Evolutionary conservation across 2,113 vertebrate genomes (phyloP), one percentile per base, ranked within the genome.

Genomic region (Oenanthe oenanthe): DNA sequence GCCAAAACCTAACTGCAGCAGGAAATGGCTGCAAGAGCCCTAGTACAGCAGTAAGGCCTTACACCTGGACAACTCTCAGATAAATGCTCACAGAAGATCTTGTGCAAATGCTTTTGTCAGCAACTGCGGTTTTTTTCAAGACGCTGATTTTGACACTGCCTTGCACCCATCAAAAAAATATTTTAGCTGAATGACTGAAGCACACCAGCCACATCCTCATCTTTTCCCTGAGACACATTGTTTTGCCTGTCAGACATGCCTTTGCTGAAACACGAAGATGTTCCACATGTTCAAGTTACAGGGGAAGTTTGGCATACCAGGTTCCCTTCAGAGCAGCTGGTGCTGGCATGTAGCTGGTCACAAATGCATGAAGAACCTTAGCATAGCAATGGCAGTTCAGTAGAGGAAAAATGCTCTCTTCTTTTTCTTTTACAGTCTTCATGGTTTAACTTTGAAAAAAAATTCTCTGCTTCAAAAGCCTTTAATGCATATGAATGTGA

Each of bases 261-360:
- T 74, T n/a, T 82, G 61, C 72, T 81, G 83, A 94, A 80, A 76
- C 19, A 34, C 17, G 48, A 90, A 60, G 57, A 85, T 38, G 66
- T 92, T 89, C 76, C 48, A 57, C 31, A 32, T 74, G 77, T 93
- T 85, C 80, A 92, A 66, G 42, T 70, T 54, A 96, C 45, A 73
- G 36, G 10, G 75, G 70, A 90, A 87, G 51, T 31, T 89, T 93
- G 75, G 32, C 74, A 72, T n/a, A 36, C 25, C 65, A 40, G 7
- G 10, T 42, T 88, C 68, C 53, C 17, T 66, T 70, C 60, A 63
- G 85, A 78, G 71, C 65, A 80, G 72, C 53, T 71, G 65, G 45
- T 31, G 73, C 50, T 38, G 16, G 26, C 29, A 20, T 43, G 58
- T 54, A 85, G 45, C 43, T 79, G 26, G 66, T 90, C 85, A 94